Base-by-base conservation (phyloP, 2,113 vertebrate genomes). In the Eulacestoma nigropectus region DNA sequence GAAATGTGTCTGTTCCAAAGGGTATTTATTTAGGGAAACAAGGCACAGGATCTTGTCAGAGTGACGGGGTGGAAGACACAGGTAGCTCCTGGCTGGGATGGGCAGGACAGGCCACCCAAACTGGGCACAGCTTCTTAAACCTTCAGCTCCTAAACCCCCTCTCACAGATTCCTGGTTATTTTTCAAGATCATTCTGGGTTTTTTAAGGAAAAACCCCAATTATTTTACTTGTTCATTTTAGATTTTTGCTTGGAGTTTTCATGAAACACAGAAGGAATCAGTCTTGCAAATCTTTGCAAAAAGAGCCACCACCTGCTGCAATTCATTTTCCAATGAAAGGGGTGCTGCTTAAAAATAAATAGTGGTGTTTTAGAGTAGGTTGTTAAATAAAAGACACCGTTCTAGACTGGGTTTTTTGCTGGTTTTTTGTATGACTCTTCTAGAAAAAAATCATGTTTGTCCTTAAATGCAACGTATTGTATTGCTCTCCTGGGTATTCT, bases 31-130 rank as follows among this genome's bases (percentile, higher is more conserved):
- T 22, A 59, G 35, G 46, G 47, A 47, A 90, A n/a, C 3, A 7
- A 0, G 2, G 33, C 15, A 5, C 23, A 59, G 70, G 18, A 32
- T 7, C 5, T 10, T 30, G 22, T 3, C 12, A 2, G 14, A 1
- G 14, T 7, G 22, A 23, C 39, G 25, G 25, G 17, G 15, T 46
- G 47, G 37, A 14, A 19, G 6, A 7, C 6, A 5, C 44, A 11
- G 65, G 47, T 11, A 16, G 2, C 2, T 8, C 49, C 50, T 11
- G 32, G 17, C 16, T 14, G 57, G 29, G 13, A 18, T 29, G 68
- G 53, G 52, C 46, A 53, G 72, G 33, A 67, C 42, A 47, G 53
- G 42, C 39, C 63, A 25, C 64, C 29, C 74, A 69, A 53, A 77
- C 11, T 23, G 57, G 53, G 29, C 29, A 13, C 62, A 89, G 60